These are phyloP conservation scores for Eutolmus rufibarbis DNA, from an alignment of 2,888 invertebrate species.

Conservation along the genomic window DNA sequence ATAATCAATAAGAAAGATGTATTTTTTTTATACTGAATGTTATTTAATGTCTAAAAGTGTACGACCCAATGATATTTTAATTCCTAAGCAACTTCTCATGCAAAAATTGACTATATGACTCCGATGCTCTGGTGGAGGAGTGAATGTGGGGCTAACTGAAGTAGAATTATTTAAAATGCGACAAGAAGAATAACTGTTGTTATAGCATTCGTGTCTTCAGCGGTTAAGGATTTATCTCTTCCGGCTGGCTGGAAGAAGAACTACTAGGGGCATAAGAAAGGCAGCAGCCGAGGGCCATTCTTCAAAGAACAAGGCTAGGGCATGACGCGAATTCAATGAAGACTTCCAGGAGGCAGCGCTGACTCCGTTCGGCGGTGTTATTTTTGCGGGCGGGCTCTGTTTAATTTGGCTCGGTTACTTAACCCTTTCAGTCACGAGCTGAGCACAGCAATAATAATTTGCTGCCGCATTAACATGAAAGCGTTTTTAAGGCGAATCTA, in stretches of 20 bases:
- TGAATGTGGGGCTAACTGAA: background rate
- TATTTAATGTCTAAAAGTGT: background rate
- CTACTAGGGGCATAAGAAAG: background rate
- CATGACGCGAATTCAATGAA: constrained; percentile 3
- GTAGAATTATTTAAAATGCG: background rate
- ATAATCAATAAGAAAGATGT: too few species aligned
- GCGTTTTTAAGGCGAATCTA: constrained; percentile 7
- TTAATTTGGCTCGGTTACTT: constrained; percentile 14
- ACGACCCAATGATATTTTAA: background rate
- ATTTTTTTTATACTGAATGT: too few species aligned
- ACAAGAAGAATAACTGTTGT: background rate
- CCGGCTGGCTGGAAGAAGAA: background rate
- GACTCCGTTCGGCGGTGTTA: background rate
- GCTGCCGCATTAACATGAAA: constrained; percentile 27
- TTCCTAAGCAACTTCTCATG: background rate
- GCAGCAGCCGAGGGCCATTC: background rate
- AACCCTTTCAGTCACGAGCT: constrained; percentile 17
- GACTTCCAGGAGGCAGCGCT: background rate
- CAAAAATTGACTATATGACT: background rate
- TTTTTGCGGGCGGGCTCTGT: background rate
- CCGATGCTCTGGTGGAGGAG: background rate
- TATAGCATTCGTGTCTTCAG: background rate
- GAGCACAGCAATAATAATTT: constrained; percentile 5
- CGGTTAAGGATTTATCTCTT: background rate
- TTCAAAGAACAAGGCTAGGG: background rate